Evolutionary conservation across 2,888 invertebrate species (phyloP).

Genomic region (Scaptomyza caliginosa): DNA sequence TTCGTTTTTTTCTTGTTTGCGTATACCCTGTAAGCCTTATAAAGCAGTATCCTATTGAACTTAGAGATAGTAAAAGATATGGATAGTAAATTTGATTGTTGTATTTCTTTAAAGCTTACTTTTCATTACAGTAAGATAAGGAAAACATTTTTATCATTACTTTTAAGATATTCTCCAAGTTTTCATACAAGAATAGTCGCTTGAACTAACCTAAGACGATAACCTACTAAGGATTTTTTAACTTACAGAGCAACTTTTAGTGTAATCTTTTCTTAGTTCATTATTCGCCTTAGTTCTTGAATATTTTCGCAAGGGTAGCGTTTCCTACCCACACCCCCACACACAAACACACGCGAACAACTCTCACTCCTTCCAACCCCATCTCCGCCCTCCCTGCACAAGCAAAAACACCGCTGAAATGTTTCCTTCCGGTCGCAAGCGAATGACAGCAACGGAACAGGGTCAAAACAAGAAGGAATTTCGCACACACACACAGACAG

Average conservation of each 20-base stretch:
- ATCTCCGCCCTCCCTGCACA: too few species aligned
- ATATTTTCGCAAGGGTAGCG: constrained; percentile 51
- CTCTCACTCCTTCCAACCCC: constrained; percentile 5
- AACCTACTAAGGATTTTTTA: too few species aligned
- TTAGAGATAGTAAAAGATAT: background rate
- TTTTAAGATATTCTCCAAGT: background rate
- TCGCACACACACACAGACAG: too few species aligned
- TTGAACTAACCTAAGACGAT: too few species aligned
- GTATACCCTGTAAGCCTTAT: constrained; percentile 6
- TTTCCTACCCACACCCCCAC: constrained; percentile 18
- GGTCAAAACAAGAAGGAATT: constrained; percentile 3
- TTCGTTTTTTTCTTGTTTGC: constrained; percentile 9
- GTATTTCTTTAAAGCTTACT: background rate
- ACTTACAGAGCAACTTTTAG: background rate
- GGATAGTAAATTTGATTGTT: background rate
- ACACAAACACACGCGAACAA: constrained; percentile 10
- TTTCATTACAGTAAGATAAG: background rate
- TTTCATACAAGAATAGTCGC: too few species aligned
- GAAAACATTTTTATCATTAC: background rate
- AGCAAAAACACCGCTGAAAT: constrained; percentile 33
- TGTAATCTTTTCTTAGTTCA: too few species aligned
- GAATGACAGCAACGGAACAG: constrained; percentile 33
- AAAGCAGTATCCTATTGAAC: background rate
- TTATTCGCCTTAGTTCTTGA: background rate
- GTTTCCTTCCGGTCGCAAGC: constrained; percentile 66